Base-by-base conservation (phyloP, 2,797 vertebrate species). In the Megaceryle alcyon region DNA sequence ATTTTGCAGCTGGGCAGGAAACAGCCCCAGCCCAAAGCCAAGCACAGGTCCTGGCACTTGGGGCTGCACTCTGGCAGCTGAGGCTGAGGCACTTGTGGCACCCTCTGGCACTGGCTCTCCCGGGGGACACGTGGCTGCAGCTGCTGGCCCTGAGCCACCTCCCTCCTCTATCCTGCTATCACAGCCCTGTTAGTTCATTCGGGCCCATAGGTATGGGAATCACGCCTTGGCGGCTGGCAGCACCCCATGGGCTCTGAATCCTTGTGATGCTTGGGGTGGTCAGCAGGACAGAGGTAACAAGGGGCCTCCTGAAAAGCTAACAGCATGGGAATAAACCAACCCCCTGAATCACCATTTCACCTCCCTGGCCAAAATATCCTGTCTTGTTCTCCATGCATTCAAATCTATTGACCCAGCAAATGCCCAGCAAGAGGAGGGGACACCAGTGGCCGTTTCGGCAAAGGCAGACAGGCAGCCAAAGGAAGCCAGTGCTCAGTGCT, bases 161-260 rank as follows among this genome's bases (percentile, higher is more conserved):
- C 71, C 64, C 44, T 94, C 48, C 71, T 85, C n/a, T 71, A 17
- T 9, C 28, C 59, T 13, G 0, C 59, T 73, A 72, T 31, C 53
- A 63, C 46, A 61, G 68, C 53, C 46, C 59, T 5, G 0, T 22
- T 54, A 78, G 46, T 28, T 78, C 85, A 8, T 13, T 8, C 7
- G 15, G 48, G n/a, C 43, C 22, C 0, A 0, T 39, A 2, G 4
- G 21, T 6, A 10, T 0, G 1, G 61, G 22, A 61, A 21, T 20
- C 0, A 0, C 3, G 1, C 35, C 31, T 18, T 3, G 1, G 77
- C n/a, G 29, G 11, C 56, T 35, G 69, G 10, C 88, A 88, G 61
- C 72, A 75, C 60, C 53, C 29, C 31, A 7, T 0, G 10, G 37
- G 69, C 28, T 63, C 65, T 73, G 33, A 43, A 87, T 54, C 17